A percentile compares a stretch with the other conserved stretches of the same genome.
Evolutionary conservation across 2,888 invertebrate species (phyloP).

Genomic region (Lasius fuliginosus): DNA sequence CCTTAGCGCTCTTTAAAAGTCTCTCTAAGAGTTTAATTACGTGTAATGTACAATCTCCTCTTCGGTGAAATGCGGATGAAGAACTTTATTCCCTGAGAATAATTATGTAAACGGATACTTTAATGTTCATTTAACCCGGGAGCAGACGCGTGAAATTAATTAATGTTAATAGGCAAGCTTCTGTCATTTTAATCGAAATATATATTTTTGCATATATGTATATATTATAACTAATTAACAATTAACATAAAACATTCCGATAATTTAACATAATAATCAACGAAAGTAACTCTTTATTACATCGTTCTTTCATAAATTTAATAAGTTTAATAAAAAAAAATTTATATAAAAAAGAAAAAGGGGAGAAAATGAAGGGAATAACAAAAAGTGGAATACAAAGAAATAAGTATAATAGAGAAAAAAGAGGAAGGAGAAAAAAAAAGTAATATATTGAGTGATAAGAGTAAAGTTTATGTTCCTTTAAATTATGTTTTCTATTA

Average conservation of each 20-base stretch:
- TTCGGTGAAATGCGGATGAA: background rate
- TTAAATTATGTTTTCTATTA: background rate
- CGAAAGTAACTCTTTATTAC: background rate
- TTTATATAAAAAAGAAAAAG: background rate
- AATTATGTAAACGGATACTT: conserved; percentile 1
- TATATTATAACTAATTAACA: background rate
- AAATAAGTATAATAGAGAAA: background rate
- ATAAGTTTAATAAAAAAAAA: background rate
- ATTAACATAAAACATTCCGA: background rate
- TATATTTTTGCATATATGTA: background rate
- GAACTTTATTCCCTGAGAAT: background rate
- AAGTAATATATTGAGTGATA: background rate
- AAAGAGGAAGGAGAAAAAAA: background rate
- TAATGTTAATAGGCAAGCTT: background rate
- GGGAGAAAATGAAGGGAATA: too few relatives aligned
- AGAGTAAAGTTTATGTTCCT: background rate
- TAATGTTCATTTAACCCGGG: background rate
- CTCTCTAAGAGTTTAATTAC: conserved; percentile 37
- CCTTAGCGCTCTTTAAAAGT: conserved; percentile 16
- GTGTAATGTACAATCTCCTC: background rate
- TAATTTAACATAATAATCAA: background rate
- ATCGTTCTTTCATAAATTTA: background rate
- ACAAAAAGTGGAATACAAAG: background rate
- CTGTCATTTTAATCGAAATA: background rate
- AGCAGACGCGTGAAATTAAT: background rate